phyloP scores from a whole-genome alignment of 1,140 invertebrate species.

The Trissolcus basalis region DNA sequence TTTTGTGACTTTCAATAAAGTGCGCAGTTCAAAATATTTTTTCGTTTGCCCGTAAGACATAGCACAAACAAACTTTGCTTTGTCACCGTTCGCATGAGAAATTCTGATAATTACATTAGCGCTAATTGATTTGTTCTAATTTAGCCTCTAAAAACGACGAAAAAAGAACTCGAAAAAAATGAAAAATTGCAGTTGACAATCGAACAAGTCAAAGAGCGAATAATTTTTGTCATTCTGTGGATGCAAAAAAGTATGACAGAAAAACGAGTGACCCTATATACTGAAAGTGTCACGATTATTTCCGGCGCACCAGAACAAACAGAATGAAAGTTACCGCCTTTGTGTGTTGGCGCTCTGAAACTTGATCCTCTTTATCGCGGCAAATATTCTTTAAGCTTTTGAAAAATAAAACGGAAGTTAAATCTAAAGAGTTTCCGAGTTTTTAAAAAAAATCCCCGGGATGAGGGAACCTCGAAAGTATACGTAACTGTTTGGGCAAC shows the following conservation, averaged over 20 bases:
- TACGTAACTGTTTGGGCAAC: conserved; percentile 55
- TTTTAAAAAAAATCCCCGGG: conserved; percentile 8
- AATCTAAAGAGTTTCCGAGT: conserved; percentile 61
- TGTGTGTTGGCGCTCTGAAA: conserved; percentile 60
- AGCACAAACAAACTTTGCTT: too few relatives aligned
- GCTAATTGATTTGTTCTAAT: too few relatives aligned
- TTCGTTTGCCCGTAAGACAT: too few relatives aligned
- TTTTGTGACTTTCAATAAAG: too few relatives aligned
- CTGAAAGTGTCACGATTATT: conserved; percentile 68
- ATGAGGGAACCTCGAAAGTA: too few relatives aligned
- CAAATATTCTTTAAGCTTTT: conserved; percentile 70
- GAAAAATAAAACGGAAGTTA: conserved; percentile 70
- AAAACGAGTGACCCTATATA: conserved; percentile 63
- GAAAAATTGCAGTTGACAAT: conserved; percentile 13
- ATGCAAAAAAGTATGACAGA: conserved; percentile 32
- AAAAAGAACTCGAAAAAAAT: too few relatives aligned
- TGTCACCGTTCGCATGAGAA: too few relatives aligned
- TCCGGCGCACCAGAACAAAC: conserved; percentile 68
- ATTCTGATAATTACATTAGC: too few relatives aligned
- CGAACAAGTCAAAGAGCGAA: conserved; percentile 43
- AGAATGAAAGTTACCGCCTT: conserved; percentile 68
- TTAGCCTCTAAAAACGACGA: too few relatives aligned
- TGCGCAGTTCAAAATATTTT: too few relatives aligned
- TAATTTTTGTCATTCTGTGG: conserved; percentile 48
- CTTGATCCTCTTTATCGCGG: conserved; percentile 70